Base-by-base conservation (phyloP, 2,797 vertebrate species). In the Rachycentron canadum region DNA sequence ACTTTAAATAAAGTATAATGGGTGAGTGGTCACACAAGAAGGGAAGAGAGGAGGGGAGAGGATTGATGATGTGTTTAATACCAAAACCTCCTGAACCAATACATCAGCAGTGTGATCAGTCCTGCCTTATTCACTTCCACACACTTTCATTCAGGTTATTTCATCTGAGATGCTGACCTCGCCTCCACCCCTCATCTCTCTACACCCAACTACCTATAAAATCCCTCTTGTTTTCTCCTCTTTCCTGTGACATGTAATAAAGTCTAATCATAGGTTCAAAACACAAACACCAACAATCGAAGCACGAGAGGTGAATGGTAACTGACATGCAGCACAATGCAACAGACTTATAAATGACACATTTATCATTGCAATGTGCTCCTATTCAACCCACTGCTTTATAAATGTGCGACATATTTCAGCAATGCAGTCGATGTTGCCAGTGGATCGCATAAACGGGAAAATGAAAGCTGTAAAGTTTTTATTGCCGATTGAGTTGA, bases 381-480 rank as follows among this genome's bases (percentile, higher is more conserved):
- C n/a, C 47, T 50, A 13, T 56, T 79, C n/a, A 16, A 68, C 53
- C 58, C 28, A 61, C 6, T 56, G 32, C 55, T 77, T 59, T 76
- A 47, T 70, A 75, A 86, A 77, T 26, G 62, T 34, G 23, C 40
- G 60, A 71, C 69, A 61, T 81, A 85, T 87, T 81, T 86, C 69
- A 63, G 34, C 2, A 30, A 68, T 41, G 49, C 7, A 16, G 56
- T 68, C 23, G 3, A 52, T 59, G 59, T 53, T 83, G 71, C 65
- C 64, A 69, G 70, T 47, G 63, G 28, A 63, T 72, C 12, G 7
- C 53, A 75, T 77, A 78, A 81, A 85, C 38, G 34, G 38, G 43
- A 6, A 90, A 87, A 86, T 87, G 53, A 79, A 87, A 85, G 76
- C 78, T 61, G 64, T 81, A 65, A 83, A 66, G 41, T 74, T 81